phyloP scores from a whole-genome alignment of 2,888 invertebrate species.

The Erebia ligea region DNA sequence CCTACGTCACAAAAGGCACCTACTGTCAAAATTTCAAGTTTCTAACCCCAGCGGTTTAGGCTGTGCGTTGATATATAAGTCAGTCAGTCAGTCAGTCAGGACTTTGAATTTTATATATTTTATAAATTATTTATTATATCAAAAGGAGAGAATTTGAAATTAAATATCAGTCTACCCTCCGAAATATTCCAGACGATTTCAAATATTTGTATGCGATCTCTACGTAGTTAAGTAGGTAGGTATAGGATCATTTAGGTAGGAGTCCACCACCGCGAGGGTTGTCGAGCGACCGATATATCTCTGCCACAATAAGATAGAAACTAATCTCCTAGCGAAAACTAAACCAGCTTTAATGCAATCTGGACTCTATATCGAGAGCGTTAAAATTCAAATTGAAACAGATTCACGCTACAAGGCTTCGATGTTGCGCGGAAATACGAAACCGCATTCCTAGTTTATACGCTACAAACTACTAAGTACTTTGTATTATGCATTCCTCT shows the following conservation, averaged over 20 bases:
- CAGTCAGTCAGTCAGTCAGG: no score
- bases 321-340: slow-evolving; percentile 49
- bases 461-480: slow-evolving; percentile 25
- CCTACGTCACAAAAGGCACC: no score
- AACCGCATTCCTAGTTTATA: slow-evolving; percentile 35
- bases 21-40: no score
- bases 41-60: no score
- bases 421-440: slow-evolving; percentile 31
- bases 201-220: slow-evolving; percentile 3
- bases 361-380: neutral
- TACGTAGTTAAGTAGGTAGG: slow-evolving; percentile 3
- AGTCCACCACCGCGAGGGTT: slow-evolving; percentile 36
- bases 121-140: no score
- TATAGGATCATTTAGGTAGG: slow-evolving; percentile 27
- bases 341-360: slow-evolving; percentile 14
- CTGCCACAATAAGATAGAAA: slow-evolving; percentile 64
- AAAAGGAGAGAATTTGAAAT: no score
- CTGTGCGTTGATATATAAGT: no score
- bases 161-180: no score
- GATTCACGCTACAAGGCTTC: slow-evolving; percentile 11
- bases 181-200: neutral
- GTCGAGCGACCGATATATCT: slow-evolving; percentile 56
- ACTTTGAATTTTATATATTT: no score
- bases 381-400: slow-evolving; percentile 20
- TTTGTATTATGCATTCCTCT: slow-evolving; percentile 7